Evolutionary conservation across 2,797 vertebrate genomes (phyloP).

Genomic region (Hipposideros larvatus): DNA sequence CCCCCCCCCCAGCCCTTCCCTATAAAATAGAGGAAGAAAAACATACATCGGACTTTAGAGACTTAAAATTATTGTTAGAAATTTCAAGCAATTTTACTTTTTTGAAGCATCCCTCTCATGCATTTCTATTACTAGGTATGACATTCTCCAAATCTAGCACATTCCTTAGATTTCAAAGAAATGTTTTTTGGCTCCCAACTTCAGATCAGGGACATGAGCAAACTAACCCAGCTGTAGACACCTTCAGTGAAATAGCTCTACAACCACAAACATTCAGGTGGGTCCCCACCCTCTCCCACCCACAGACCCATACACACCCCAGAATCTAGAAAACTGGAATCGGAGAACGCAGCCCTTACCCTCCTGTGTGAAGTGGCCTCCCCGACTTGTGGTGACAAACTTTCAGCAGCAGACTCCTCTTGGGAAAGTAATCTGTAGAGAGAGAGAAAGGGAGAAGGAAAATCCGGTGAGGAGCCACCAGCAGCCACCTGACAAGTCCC

Average conservation of each 20-base stretch:
- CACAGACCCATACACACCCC: constrained; percentile 39
- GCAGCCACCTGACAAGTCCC: constrained; percentile 81
- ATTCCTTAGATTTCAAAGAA: constrained; percentile 68
- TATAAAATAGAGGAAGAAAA: constrained; percentile 5
- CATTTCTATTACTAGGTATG: constrained; percentile 25
- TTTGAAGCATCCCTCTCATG: background rate
- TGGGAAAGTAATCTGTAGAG: constrained; percentile 72
- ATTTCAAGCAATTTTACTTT: background rate
- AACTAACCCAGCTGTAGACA: background rate
- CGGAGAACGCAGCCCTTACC: constrained; percentile 85
- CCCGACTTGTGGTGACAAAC: constrained; percentile 75
- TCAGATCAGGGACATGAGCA: background rate
- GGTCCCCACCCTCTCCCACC: background rate
- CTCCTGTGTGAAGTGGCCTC: constrained; percentile 83
- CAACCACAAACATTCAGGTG: background rate
- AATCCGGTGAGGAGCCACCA: constrained; percentile 65
- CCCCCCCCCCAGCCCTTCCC: background rate
- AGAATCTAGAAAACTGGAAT: constrained; percentile 28
- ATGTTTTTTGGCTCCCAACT: constrained; percentile 9
- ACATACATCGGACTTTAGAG: background rate
- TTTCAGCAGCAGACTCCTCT: constrained; percentile 79
- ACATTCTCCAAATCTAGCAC: background rate
- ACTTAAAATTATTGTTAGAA: constrained; percentile 1
- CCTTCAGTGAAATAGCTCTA: background rate
- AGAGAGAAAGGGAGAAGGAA: constrained; percentile 56